Base-by-base conservation (phyloP, 1,140 invertebrate species). In the Octopus bimaculoides region DNA sequence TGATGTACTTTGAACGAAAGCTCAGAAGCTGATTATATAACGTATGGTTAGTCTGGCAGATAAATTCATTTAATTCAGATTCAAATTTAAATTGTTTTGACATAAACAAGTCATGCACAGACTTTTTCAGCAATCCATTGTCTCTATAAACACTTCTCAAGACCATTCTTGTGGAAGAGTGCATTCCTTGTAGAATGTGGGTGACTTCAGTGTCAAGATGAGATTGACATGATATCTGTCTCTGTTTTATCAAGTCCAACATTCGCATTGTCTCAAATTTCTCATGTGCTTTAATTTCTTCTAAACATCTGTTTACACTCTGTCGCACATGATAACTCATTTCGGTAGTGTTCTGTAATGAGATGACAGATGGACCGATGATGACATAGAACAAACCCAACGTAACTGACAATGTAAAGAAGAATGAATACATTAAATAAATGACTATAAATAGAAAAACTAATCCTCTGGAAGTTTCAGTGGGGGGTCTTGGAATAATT, bases 341-440 rank as follows among this genome's bases (percentile, higher is more conserved):
- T 17, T 52, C 52, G 26, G 74, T 75, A 10, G 74, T 53, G 52
- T 75, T 75, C 8, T 53, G 74, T 75, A 75, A 53, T 75, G 74
- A 52, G 20, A 53, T 52, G 52, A 75, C 52, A 17, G 74, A 75
- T 52, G 74, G 74, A 75, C 74, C 74, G 74, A 75, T 52, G 41
- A 75, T 75, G 52, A 75, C 74, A 75, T 75, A 75, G 52, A 75
- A 75, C 41, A 75, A 53, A 17, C 74, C 74, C 17, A 75, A 52
- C 14, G 74, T 75, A 14, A 75, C 74, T 52, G 74, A 75, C 74
- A 75, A 75, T n/a, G 74, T 75, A 41, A 75, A 75, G 74, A 75
- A 75, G 52, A 75, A 75, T 52, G 74, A 75, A 75, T 75, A 75
- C 20, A 75, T 52, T 9, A 75, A 9, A 53, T 75, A 75, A 75